These are phyloP conservation scores for Osmerus mordax DNA, from an alignment of 2,113 vertebrate genomes.

Conservation along the genomic window DNA sequence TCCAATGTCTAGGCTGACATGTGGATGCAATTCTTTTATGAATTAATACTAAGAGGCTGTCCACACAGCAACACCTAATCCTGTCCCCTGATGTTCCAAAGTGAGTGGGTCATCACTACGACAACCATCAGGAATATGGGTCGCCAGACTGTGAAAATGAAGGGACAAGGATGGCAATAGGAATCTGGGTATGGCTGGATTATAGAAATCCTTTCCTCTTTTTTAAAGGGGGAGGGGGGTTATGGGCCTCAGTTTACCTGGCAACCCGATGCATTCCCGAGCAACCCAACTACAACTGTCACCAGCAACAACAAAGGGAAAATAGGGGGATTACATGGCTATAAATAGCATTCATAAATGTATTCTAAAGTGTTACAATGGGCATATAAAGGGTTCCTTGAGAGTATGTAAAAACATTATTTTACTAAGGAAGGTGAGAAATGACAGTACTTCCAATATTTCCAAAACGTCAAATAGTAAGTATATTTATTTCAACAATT, in stretches of 20 bases:
- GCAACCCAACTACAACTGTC: background rate
- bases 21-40: background rate
- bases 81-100: slow-evolving; percentile 36
- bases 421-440: background rate
- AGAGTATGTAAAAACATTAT: slow-evolving; percentile 10
- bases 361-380: background rate
- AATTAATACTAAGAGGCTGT: slow-evolving; percentile 8
- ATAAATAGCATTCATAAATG: background rate
- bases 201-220: slow-evolving; percentile 12
- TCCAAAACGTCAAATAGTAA: no score
- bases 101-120: slow-evolving; percentile 39
- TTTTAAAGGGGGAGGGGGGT: background rate
- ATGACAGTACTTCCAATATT: no score
- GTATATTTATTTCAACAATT: no score
- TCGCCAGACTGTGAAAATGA: slow-evolving; percentile 9
- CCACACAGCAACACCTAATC: slow-evolving; percentile 31
- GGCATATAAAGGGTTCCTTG: slow-evolving; percentile 28
- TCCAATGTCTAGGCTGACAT: background rate
- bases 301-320: background rate
- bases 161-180: slow-evolving; percentile 9
- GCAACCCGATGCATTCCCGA: background rate
- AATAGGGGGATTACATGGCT: background rate
- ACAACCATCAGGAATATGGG: slow-evolving; percentile 41
- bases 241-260: background rate
- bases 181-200: slow-evolving; percentile 17